phyloP scores from a whole-genome alignment of 2,888 invertebrate genomes.

The Eilema griseolum region DNA sequence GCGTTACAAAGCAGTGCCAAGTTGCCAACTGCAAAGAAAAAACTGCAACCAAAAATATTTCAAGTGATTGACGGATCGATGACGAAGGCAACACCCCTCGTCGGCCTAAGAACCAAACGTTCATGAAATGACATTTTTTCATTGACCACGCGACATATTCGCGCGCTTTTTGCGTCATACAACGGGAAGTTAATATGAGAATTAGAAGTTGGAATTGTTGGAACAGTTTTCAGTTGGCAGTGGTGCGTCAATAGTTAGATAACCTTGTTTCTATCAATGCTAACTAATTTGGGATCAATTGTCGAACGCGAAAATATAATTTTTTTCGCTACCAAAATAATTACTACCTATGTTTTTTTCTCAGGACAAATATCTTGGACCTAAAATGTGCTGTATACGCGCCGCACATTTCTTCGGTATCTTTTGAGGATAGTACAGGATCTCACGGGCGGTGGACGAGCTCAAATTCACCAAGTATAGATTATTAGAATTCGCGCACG shows the following conservation, averaged over 20 bases:
- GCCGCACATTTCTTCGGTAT: too few relatives aligned
- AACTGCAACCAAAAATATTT: not conserved
- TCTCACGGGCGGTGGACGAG: too few relatives aligned
- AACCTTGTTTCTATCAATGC: slow-evolving; percentile 3
- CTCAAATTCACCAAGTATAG: too few relatives aligned
- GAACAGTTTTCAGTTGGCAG: not conserved
- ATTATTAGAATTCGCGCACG: too few relatives aligned
- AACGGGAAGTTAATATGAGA: slow-evolving; percentile 6
- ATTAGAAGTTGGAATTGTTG: slow-evolving; percentile 1
- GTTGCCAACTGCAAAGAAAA: not conserved
- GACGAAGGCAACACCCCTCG: not conserved
- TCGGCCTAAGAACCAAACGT: not conserved
- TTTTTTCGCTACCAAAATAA: not conserved
- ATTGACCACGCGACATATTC: not conserved
- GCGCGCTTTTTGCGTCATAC: not conserved
- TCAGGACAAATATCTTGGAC: too few relatives aligned
- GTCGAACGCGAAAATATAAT: not conserved
- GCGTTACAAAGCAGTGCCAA: not conserved
- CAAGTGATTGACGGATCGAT: not conserved
- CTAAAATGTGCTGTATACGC: too few relatives aligned
- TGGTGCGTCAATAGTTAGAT: not conserved
- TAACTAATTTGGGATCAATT: not conserved
- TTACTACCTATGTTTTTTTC: not conserved
- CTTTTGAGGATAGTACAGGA: too few relatives aligned
- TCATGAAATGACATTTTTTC: not conserved